Conservation (phyloP, 2,888 invertebrate genomes). For the Lasioglossum leucozonium region DNA sequence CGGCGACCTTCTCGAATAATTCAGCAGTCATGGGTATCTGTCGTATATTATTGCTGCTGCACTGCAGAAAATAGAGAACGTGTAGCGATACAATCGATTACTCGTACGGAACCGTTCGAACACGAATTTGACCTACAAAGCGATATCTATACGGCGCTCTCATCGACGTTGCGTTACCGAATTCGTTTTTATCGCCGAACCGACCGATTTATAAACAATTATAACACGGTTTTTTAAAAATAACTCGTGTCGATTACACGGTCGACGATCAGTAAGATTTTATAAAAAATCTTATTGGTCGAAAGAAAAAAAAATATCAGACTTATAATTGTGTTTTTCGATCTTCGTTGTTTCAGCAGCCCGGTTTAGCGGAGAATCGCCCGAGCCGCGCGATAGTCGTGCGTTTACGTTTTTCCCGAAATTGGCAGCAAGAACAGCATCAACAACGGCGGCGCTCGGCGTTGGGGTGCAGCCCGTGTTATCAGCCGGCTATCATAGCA, state of each 20-base stretch:
- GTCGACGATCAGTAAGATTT: too few species aligned
- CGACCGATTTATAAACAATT: neutral
- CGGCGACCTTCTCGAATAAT: constrained; percentile 67
- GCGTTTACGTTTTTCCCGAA: constrained; percentile 52
- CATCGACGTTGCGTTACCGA: neutral
- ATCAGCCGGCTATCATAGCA: constrained; percentile 75
- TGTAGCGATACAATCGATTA: constrained; percentile 63
- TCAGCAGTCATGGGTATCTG: constrained; percentile 59
- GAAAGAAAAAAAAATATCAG: too few species aligned
- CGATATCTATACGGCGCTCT: constrained; percentile 20
- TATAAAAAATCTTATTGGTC: too few species aligned
- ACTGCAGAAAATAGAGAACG: constrained; percentile 56
- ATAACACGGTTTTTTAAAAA: neutral
- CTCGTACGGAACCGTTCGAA: constrained; percentile 65
- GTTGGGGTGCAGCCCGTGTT: constrained; percentile 69
- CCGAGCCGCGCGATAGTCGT: constrained; percentile 31
- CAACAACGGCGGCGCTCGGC: constrained; percentile 71
- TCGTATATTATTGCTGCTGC: constrained; percentile 62
- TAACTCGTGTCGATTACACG: too few species aligned
- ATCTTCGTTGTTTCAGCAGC: constrained; percentile 34
- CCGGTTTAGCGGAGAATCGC: constrained; percentile 29
- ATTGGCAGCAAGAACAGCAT: constrained; percentile 57
- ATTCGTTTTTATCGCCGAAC: neutral
- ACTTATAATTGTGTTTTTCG: neutral
- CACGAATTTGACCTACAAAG: constrained; percentile 52